Base-by-base conservation (phyloP, 2,888 invertebrate genomes). In the Cosmia pyralina region DNA sequence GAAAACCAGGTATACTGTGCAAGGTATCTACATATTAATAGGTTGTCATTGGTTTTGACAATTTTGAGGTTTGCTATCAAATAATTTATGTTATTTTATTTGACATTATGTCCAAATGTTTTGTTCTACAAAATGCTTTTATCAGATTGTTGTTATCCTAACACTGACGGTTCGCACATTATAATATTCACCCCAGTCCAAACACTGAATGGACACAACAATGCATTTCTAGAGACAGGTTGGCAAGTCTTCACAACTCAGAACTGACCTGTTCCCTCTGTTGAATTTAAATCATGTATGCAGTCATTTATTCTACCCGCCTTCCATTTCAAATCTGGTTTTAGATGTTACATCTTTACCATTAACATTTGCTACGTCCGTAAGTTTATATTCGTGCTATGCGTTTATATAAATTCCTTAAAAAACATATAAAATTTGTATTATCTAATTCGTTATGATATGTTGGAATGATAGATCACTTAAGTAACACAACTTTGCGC, bases 141-240 rank as follows among this genome's bases (percentile, higher is more conserved):
- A 50, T 11, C 13, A 52, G 0, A 59, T n/a, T 34, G 19, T 41
- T 60, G 41, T 22, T 53, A 59, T 38, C 10, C 28, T 41, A 34
- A 44, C 15, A 15, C 15, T 8, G 44, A 50, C 44, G 60, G 44
- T 34, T 69, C 48, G 34, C 19, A 52, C 3, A 46, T 81, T 41
- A 48, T 34, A 70, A 50, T 60, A 70, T 68, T 57, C 34, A 50
- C 52, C 38, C 8, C 11, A 82, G 13, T 68, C 28, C 34, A 38
- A 65, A 68, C 59, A 66, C 17, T 63, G 50, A 70, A 70, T 70
- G 66, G 62, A 59, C 58, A 72, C 38, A 67, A 79, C 72, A 72
- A 69, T 72, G 82, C 65, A 69, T 82, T 64, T 69, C 13, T 22
- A 34, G 53, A 65, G 72, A 69, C 65, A 62, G 46, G 68, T 69